These are phyloP conservation scores for Torymus texanus DNA, from an alignment of 2,888 invertebrate genomes.

Conservation along the genomic window DNA sequence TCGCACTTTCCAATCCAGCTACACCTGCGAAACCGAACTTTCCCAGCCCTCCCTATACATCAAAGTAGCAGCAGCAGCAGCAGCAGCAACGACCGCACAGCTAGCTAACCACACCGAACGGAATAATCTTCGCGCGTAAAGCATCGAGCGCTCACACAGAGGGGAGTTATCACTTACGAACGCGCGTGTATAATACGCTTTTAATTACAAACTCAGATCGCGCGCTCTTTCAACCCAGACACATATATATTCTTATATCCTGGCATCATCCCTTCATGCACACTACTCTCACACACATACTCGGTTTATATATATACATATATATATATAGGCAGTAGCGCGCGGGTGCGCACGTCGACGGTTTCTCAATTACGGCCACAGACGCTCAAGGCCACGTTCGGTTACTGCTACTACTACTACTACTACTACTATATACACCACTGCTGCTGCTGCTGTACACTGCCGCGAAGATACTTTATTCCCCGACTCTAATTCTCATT, in stretches of 20 bases:
- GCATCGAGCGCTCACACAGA: constrained; percentile 22
- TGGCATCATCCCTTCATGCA: not conserved
- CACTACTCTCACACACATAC: not conserved
- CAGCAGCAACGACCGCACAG: no score
- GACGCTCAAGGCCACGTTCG: constrained; percentile 62
- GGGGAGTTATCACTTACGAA: constrained; percentile 50
- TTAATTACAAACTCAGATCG: constrained; percentile 59
- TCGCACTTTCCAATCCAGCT: no score
- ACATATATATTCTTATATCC: not conserved
- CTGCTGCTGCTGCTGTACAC: constrained; percentile 20
- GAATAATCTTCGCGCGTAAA: constrained; percentile 6
- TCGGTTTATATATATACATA: no score
- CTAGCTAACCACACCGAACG: not conserved
- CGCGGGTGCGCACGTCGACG: constrained; percentile 59
- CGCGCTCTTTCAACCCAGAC: constrained; percentile 41
- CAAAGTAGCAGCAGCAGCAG: no score
- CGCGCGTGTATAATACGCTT: constrained; percentile 39
- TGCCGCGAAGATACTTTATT: constrained; percentile 57
- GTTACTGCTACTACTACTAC: constrained; percentile 53
- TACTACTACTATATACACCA: not conserved
- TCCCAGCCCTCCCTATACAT: no score
- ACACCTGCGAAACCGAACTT: no score
- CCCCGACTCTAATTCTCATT: constrained; percentile 62
- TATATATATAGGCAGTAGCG: not conserved
- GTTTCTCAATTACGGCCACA: constrained; percentile 63